Percentiles rank a stretch among this genome's conserved stretches.
Evolutionary conservation across 2,888 invertebrate genomes (phyloP).

Genomic region (Eilema caniola): DNA sequence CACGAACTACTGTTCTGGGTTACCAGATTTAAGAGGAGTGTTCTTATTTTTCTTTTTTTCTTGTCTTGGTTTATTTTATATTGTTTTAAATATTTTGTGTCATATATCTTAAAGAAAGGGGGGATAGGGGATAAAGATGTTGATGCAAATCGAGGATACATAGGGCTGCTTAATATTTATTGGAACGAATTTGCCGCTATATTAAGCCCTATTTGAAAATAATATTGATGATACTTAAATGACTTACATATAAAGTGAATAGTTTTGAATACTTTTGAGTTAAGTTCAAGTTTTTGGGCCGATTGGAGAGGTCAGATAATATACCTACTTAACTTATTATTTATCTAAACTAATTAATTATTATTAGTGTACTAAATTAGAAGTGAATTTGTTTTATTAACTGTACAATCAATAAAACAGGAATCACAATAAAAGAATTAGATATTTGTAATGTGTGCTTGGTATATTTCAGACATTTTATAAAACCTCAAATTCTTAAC

Average conservation of each 20-base stretch:
- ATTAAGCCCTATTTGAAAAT: no score
- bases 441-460: no score
- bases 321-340: no score
- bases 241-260: background rate
- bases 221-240: background rate
- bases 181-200: background rate
- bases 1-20: constrained; percentile 69
- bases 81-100: no score
- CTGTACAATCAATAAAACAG: no score
- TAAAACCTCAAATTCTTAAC: background rate
- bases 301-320: no score
- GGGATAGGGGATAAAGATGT: background rate
- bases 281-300: no score
- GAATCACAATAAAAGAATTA: no score
- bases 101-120: no score
- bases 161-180: background rate
- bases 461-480: background rate
- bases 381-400: no score
- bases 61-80: background rate
- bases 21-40: constrained; percentile 27
- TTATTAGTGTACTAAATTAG: no score
- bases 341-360: no score
- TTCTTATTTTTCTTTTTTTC: background rate
- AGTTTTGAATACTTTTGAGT: background rate
- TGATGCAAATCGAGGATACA: background rate